phyloP scores from a whole-genome alignment of 2,797 vertebrate genomes.

The Typhlichthys subterraneus region DNA sequence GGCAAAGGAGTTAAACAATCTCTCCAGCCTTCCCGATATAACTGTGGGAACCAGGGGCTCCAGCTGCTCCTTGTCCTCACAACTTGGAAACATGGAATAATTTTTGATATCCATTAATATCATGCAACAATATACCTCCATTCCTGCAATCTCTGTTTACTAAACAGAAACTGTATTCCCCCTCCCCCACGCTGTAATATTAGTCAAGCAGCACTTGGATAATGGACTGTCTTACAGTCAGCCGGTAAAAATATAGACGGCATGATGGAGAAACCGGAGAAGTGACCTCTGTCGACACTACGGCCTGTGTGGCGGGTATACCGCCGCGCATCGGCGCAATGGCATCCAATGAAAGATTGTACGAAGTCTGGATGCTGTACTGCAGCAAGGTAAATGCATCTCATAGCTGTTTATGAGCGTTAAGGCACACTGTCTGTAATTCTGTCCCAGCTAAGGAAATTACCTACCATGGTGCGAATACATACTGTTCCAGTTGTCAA shows the following conservation, averaged over 20 bases:
- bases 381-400: slow-evolving; percentile 87
- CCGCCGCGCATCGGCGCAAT: slow-evolving; percentile 69
- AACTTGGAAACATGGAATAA: slow-evolving; percentile 54
- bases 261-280: slow-evolving; percentile 64
- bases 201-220: slow-evolving; percentile 12
- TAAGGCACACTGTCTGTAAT: neutral
- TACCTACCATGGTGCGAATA: slow-evolving; percentile 16
- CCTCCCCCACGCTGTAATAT: neutral
- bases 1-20: slow-evolving; percentile 13
- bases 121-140: slow-evolving; percentile 2
- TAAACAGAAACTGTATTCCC: neutral
- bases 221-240: no score
- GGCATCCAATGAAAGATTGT: slow-evolving; percentile 95
- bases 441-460: slow-evolving; percentile 5
- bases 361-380: slow-evolving; percentile 99
- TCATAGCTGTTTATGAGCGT: neutral
- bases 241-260: slow-evolving; percentile 30
- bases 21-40: slow-evolving; percentile 7
- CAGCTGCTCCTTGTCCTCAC: slow-evolving; percentile 15
- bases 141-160: neutral
- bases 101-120: slow-evolving; percentile 7
- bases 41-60: slow-evolving; percentile 34
- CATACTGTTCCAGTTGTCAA: slow-evolving; percentile 20
- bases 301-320: slow-evolving; percentile 49
- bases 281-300: slow-evolving; percentile 56